phyloP scores from a whole-genome alignment of 2,797 vertebrate species.

The Silurus aristotelis region DNA sequence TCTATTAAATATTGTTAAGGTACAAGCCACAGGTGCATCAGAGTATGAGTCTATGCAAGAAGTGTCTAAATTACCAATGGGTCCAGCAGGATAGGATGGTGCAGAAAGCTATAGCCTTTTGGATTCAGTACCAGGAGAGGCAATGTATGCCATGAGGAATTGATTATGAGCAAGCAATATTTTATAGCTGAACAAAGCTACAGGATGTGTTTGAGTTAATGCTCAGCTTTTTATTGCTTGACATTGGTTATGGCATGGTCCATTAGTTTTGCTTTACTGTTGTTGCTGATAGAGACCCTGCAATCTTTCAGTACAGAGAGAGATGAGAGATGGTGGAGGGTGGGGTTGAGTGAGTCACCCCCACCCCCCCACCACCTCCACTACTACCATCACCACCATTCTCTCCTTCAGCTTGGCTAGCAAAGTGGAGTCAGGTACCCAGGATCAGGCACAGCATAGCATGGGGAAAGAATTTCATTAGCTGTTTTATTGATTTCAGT shows the following conservation, averaged over 20 bases:
- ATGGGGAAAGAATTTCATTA: constrained; percentile 24
- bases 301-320: constrained; percentile 36
- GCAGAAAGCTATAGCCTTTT: constrained; percentile 46
- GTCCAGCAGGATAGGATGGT: constrained; percentile 48
- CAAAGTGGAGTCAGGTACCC: constrained; percentile 36
- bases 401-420: constrained; percentile 32
- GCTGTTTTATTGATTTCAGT: constrained; percentile 50
- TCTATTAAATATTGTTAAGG: constrained; percentile 43
- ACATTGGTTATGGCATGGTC: background rate
- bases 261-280: background rate
- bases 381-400: constrained; percentile 5
- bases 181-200: background rate
- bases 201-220: background rate
- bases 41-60: constrained; percentile 21
- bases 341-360: constrained; percentile 37
- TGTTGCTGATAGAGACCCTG: constrained; percentile 34
- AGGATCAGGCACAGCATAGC: constrained; percentile 30
- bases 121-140: constrained; percentile 54
- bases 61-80: constrained; percentile 49
- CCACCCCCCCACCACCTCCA: background rate
- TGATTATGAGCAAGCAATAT: background rate
- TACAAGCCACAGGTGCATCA: constrained; percentile 46
- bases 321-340: constrained; percentile 33
- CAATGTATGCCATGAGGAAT: constrained; percentile 14
- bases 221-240: background rate